Percentiles rank a stretch among this genome's conserved stretches.
Evolutionary conservation across 2,888 invertebrate genomes (phyloP).

Genomic region (Anorthoa munda): DNA sequence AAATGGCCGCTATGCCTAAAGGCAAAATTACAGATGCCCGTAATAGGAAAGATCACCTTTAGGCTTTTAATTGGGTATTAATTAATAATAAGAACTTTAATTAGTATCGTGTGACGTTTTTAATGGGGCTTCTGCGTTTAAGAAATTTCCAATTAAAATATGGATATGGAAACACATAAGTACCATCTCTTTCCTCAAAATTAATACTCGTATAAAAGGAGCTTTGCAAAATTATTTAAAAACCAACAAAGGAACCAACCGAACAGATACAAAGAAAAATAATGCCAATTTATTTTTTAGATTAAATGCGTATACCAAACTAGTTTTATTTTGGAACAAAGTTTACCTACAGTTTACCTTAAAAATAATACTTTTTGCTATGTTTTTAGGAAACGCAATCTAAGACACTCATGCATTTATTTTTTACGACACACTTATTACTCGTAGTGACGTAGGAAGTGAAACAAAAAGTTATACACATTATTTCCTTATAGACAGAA

Average conservation of each 20-base stretch:
- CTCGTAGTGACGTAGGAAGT: conserved; percentile 5
- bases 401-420: neutral
- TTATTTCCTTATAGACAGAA: conserved; percentile 54
- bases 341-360: too few species aligned
- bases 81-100: conserved; percentile 20
- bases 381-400: neutral
- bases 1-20: conserved; percentile 22
- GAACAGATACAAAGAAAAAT: too few species aligned
- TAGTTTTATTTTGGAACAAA: too few species aligned
- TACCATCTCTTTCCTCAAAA: too few species aligned
- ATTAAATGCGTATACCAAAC: too few species aligned
- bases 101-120: neutral
- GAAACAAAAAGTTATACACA: conserved; percentile 37
- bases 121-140: neutral
- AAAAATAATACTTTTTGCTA: neutral
- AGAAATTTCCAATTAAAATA: neutral
- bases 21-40: conserved; percentile 6
- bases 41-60: conserved; percentile 29
- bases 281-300: too few species aligned
- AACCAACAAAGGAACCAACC: too few species aligned
- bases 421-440: neutral
- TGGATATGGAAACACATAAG: too few species aligned
- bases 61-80: conserved; percentile 14
- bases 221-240: too few species aligned
- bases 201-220: too few species aligned